Evolutionary conservation across 1,140 invertebrate species (phyloP), one percentile per base, ranked within the genome.

Genomic region (Drosophila triauraria): DNA sequence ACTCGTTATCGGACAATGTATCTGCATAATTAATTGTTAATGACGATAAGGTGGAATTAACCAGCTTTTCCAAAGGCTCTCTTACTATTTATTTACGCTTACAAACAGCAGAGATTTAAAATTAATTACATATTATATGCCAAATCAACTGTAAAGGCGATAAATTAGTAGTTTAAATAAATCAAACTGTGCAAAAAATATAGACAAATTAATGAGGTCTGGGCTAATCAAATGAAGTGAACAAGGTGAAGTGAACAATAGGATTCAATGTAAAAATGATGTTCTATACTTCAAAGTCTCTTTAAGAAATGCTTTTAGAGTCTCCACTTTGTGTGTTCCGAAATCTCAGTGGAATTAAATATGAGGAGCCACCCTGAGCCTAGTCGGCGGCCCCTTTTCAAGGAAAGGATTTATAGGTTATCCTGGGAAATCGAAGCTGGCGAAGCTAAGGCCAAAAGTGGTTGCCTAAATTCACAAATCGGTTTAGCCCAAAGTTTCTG

Each of bases 21-120:
- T 88, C 78, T 63, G 77, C 65, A 82, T 85, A 90, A 90, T 90
- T 90, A 90, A 90, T 90, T 83, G 84, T 88, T 88, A 84, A 88
- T 84, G 63, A 67, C 54, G 71, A 84, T 83, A 78, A 78, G 71
- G 47, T 59, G 75, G 71, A 78, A 87, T 87, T 88, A 80, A 83
- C 80, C 40, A 53, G 70, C 65, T 30, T 61, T 17, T 25, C 25
- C 44, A 43, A 35, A 32, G 43, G 32, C 50, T 15, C 75, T 59
- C 43, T 43, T 23, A 30, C 27, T 60, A 56, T 81, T 88, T 81
- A 83, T 88, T 79, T 80, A 82, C 75, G 68, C 67, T 38, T 32
- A 25, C 38, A 30, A 38, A 47, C 53, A 13, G n/a, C 35, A 50
- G 53, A 53, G 85, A 82, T 79, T 82, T 85, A 64, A 77, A 88